phyloP scores from a whole-genome alignment of 1,140 invertebrate genomes.

The Drosophila sproati region DNA sequence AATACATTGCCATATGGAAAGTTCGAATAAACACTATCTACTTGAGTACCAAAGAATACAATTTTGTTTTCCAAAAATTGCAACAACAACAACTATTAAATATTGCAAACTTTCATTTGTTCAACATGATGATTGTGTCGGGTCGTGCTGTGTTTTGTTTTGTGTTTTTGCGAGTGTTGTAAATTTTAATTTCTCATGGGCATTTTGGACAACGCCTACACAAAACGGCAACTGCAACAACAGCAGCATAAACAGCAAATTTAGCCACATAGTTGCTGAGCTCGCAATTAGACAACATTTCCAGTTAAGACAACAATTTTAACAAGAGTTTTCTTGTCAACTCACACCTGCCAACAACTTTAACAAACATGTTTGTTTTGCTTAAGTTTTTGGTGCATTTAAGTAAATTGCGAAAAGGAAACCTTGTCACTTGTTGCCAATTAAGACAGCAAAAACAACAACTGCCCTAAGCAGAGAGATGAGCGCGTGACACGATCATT shows the following conservation, averaged over 20 bases:
- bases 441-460: constrained; percentile 46
- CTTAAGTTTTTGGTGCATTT: constrained; percentile 11
- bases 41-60: neutral
- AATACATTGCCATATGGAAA: too few relatives aligned
- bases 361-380: constrained; percentile 26
- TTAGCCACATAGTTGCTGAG: constrained; percentile 11
- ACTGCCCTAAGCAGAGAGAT: constrained; percentile 15
- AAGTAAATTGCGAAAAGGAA: constrained; percentile 46
- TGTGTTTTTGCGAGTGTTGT: constrained; percentile 7
- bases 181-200: constrained; percentile 30
- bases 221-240: constrained; percentile 19
- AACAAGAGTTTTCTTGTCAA: constrained; percentile 2
- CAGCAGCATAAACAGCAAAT: constrained; percentile 23
- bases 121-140: constrained; percentile 23
- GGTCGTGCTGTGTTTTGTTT: constrained; percentile 9
- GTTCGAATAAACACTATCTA: too few relatives aligned
- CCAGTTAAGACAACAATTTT: constrained; percentile 45
- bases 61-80: neutral
- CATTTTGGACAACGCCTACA: constrained; percentile 34
- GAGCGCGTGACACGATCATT: constrained; percentile 35
- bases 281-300: constrained; percentile 68
- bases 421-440: constrained; percentile 78
- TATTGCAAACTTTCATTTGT: constrained; percentile 11
- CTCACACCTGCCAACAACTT: constrained; percentile 63
- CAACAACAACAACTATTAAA: constrained; percentile 2